Base-by-base conservation (phyloP, 1,140 invertebrate genomes). In the Zaprionus nigranus region DNA sequence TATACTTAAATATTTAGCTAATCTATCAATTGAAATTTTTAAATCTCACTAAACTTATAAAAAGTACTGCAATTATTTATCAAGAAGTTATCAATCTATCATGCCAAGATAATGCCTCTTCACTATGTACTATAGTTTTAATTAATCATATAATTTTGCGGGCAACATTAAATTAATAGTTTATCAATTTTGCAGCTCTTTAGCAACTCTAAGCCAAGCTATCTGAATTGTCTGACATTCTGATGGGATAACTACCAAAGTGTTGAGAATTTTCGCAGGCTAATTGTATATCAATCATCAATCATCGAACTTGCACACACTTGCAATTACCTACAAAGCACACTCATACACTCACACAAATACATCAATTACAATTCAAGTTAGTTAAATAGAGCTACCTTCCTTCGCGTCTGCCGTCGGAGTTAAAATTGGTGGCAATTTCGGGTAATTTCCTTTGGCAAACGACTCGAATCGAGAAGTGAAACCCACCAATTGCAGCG, bases 401-500 rank as follows among this genome's bases (percentile, higher is more conserved):
- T 11, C 12, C 20, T 12, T 54, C 1, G 20, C 38, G 6, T 4
- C 17, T 46, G 49, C 62, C 20, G n/a, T n/a, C 12, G 11, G 12
- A 38, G 56, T 71, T 46, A 54, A 43, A 36, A 38, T 40, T 54
- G 26, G 26, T 20, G 46, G 63, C 72, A 81, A 85, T 84, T 78
- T 82, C 54, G 54, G 67, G 36, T 57, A 75, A 81, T 87, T 87
- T 88, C 70, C 81, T 78, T 78, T 75, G 54, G 63, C 63, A 73
- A 76, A 58, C 59, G 74, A 68, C 43, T 70, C 59, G 30, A 11
- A 34, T 9, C 38, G 36, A 54, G 49, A 40, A 65, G 26, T 11
- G 26, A 79, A 30, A 53, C 56, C 71, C 66, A 78, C 84, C 84
- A 87, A 87, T 87, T 87, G 84, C 71, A 87, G 77, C 56, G 38